A percentile compares a stretch with the other conserved stretches of the same genome.
Conservation (phyloP, 2,113 vertebrate species). For the Amia ocellicauda region DNA sequence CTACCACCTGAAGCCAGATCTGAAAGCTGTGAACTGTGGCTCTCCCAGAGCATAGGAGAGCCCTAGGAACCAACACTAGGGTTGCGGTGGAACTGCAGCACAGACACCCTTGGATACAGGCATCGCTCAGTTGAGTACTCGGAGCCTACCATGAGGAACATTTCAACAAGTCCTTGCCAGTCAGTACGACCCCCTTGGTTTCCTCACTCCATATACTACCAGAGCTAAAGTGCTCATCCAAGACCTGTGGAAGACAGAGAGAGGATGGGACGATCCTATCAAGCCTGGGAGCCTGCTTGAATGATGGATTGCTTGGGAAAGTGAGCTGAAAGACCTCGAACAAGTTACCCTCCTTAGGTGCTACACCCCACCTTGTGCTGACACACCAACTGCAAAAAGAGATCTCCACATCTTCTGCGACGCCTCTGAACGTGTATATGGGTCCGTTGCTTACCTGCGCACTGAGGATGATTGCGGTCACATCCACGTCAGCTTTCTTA, state of each 20-base stretch:
- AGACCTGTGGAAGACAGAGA: conserved; percentile 11
- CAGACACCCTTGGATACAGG: conserved; percentile 14
- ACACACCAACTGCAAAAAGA: too few relatives aligned
- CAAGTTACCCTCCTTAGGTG: not conserved
- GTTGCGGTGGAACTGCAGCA: not conserved
- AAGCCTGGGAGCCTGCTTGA: not conserved
- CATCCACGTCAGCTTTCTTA: not conserved
- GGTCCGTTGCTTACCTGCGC: conserved; percentile 1
- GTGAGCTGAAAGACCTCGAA: not conserved
- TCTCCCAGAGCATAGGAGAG: conserved; percentile 2
- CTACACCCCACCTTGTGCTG: too few relatives aligned
- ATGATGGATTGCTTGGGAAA: conserved; percentile 9
- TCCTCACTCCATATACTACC: conserved; percentile 16
- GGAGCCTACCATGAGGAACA: not conserved
- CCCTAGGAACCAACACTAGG: conserved; percentile 18
- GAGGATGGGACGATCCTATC: too few relatives aligned
- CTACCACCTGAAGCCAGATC: conserved; percentile 12
- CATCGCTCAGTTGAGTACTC: not conserved
- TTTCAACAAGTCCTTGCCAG: conserved; percentile 24
- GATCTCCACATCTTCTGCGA: too few relatives aligned
- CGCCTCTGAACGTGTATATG: conserved; percentile 7
- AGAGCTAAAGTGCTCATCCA: conserved; percentile 15
- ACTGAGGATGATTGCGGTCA: not conserved
- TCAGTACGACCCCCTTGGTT: conserved; percentile 28
- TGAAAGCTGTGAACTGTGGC: conserved; percentile 26